phyloP scores from a whole-genome alignment of 2,797 vertebrate species.

The Anabacerthia variegaticeps region DNA sequence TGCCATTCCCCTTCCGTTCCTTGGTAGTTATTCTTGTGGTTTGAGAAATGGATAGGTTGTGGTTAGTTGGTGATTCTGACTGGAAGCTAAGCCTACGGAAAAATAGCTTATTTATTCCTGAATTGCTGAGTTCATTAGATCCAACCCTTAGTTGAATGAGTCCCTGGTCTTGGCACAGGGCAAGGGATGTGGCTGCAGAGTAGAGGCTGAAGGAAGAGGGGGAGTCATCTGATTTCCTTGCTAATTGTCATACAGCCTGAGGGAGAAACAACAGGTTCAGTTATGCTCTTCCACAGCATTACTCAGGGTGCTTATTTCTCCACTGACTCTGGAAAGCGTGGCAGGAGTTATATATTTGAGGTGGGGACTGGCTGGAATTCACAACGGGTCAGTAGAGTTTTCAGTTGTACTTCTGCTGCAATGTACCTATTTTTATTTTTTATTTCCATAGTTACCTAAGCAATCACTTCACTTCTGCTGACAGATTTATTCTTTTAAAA shows the following conservation, averaged over 20 bases:
- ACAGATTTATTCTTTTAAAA: neutral
- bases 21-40: neutral
- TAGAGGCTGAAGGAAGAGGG: neutral
- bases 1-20: neutral
- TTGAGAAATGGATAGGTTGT: neutral
- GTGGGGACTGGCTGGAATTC: neutral
- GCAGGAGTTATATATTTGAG: neutral
- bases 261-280: neutral
- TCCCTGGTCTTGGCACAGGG: neutral
- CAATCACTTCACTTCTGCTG: neutral
- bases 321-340: neutral
- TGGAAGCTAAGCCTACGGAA: neutral
- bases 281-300: neutral
- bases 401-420: neutral
- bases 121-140: neutral
- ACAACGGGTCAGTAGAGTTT: neutral
- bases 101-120: neutral
- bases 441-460: neutral
- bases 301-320: neutral
- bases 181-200: neutral
- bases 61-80: neutral
- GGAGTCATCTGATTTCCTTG: neutral
- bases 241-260: neutral
- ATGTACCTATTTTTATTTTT: neutral
- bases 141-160: neutral